A percentile compares a stretch with the other conserved stretches of the same genome.
These are phyloP conservation scores for Percina caprodes DNA, from an alignment of 2,113 vertebrate genomes.

Conservation along the genomic window DNA sequence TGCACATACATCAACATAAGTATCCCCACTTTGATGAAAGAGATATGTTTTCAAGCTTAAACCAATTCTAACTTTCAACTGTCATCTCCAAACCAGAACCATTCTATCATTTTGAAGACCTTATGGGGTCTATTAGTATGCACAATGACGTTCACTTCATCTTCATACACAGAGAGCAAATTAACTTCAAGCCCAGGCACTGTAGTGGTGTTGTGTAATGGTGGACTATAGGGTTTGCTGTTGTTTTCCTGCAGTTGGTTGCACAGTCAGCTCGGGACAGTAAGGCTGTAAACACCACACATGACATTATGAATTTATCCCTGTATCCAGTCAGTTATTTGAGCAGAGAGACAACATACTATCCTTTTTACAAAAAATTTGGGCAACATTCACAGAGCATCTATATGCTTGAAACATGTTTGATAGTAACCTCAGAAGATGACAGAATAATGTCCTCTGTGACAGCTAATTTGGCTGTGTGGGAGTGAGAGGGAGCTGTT, in stretches of 20 bases:
- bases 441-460: slow-evolving; percentile 66
- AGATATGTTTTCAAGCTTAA: slow-evolving; percentile 47
- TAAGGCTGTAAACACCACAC: slow-evolving; percentile 30
- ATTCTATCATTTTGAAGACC: slow-evolving; percentile 65
- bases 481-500: slow-evolving; percentile 62
- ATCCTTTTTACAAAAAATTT: slow-evolving; percentile 28
- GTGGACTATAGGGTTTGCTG: slow-evolving; percentile 31
- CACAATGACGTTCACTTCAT: slow-evolving; percentile 73
- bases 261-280: slow-evolving; percentile 17
- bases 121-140: slow-evolving; percentile 70
- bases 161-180: slow-evolving; percentile 66
- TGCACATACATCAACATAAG: slow-evolving; percentile 47
- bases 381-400: slow-evolving; percentile 13
- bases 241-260: slow-evolving; percentile 39
- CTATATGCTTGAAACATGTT: slow-evolving; percentile 31
- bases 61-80: slow-evolving; percentile 63
- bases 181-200: slow-evolving; percentile 66
- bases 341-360: slow-evolving; percentile 1
- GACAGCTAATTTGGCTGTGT: slow-evolving; percentile 72
- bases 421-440: slow-evolving; percentile 55
- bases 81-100: slow-evolving; percentile 61
- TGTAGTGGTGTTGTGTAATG: slow-evolving; percentile 54
- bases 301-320: neutral
- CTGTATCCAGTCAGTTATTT: slow-evolving; percentile 9
- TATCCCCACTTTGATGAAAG: slow-evolving; percentile 45